Conservation (phyloP, 1,140 invertebrate genomes). For the Steinernema khuongi region DNA sequence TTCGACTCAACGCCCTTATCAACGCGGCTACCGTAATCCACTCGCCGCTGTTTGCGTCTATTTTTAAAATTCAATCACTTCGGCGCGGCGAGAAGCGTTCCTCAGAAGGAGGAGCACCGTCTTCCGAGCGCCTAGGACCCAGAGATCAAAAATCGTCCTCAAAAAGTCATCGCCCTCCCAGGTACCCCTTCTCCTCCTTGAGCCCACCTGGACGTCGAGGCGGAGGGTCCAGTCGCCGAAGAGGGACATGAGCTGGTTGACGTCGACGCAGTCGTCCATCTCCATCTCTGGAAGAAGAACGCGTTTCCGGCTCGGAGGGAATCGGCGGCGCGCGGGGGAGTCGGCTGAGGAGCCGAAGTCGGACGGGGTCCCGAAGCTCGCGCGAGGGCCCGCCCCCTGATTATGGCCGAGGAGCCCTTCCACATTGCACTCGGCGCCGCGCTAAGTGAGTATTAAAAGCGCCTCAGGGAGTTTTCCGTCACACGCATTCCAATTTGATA, state of each 20-base stretch:
- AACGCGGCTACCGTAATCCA: background rate
- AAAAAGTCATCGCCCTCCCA: too few species aligned
- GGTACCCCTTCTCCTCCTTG: background rate
- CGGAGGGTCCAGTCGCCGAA: slow-evolving; percentile 51
- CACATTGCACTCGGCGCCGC: slow-evolving; percentile 13
- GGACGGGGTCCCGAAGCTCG: slow-evolving; percentile 4
- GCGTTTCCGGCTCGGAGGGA: background rate
- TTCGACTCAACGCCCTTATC: background rate
- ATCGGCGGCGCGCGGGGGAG: background rate
- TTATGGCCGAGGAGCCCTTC: background rate
- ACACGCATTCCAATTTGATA: slow-evolving; percentile 11
- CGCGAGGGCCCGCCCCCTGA: slow-evolving; percentile 6
- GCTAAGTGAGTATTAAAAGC: slow-evolving; percentile 15
- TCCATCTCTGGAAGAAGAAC: background rate
- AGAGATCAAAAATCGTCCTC: too few species aligned
- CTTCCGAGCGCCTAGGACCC: too few species aligned
- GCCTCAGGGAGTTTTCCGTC: slow-evolving; percentile 14
- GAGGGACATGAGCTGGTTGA: slow-evolving; percentile 41
- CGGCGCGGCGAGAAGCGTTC: too few species aligned
- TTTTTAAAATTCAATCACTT: too few species aligned
- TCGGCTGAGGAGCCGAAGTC: background rate
- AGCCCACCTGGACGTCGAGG: slow-evolving; percentile 46
- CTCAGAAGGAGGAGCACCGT: too few species aligned
- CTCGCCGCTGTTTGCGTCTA: background rate
- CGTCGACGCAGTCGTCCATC: slow-evolving; percentile 43